A percentile compares a stretch with the other conserved stretches of the same genome.
phyloP scores from a whole-genome alignment of 1,140 invertebrate species.

The Cyphomyrmex costatus region DNA sequence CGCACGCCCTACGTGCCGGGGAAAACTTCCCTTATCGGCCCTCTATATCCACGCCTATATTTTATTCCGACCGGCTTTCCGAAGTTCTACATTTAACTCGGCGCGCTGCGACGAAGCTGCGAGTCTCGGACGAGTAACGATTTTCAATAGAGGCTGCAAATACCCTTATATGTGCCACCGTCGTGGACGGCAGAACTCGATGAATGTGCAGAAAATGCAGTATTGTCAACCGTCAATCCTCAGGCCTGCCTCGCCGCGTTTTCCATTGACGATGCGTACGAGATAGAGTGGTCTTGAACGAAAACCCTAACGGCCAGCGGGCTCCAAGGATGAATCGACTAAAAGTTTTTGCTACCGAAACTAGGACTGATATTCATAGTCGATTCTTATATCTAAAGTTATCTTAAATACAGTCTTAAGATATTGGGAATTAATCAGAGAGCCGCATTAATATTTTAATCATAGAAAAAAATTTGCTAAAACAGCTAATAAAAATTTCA shows the following conservation, averaged over 20 bases:
- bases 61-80: constrained; percentile 38
- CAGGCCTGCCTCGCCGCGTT: constrained; percentile 11
- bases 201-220: constrained; percentile 72
- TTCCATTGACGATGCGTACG: not conserved
- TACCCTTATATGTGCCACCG: constrained; percentile 67
- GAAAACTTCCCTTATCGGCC: constrained; percentile 48
- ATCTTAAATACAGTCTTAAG: no score
- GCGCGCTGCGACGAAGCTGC: constrained; percentile 33
- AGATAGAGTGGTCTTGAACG: not conserved
- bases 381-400: no score
- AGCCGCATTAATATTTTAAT: no score
- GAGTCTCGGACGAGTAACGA: constrained; percentile 76
- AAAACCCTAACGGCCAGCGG: not conserved
- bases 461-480: no score
- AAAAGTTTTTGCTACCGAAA: constrained; percentile 74
- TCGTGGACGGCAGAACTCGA: constrained; percentile 64
- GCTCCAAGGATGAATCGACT: not conserved
- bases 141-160: constrained; percentile 79
- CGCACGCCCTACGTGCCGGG: constrained; percentile 47
- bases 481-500: no score
- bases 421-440: no score
- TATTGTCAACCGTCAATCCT: constrained; percentile 71
- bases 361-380: constrained; percentile 10
- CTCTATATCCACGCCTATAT: constrained; percentile 35
- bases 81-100: constrained; percentile 57